Evolutionary conservation across 2,797 vertebrate genomes (phyloP).

Genomic region (Mico argentatus): DNA sequence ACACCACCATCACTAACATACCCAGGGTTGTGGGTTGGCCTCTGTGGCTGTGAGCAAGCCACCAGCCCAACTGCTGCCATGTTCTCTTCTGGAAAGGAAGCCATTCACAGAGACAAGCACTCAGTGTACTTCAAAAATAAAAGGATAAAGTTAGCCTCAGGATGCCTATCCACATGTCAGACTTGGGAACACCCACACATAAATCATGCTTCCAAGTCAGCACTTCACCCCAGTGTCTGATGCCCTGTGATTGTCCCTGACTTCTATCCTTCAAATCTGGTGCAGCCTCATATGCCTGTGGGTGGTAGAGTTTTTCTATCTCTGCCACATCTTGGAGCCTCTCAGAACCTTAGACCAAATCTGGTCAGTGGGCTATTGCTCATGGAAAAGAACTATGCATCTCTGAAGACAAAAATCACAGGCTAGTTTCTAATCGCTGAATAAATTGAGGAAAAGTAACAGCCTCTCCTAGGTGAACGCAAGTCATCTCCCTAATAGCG

Average conservation of each 20-base stretch:
- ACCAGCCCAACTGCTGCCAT: background rate
- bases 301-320: background rate
- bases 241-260: background rate
- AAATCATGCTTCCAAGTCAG: background rate
- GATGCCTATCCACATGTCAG: background rate
- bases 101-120: background rate
- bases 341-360: background rate
- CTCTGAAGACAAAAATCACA: constrained; percentile 15
- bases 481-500: background rate
- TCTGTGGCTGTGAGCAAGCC: background rate
- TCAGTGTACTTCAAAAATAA: background rate
- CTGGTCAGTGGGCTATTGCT: background rate
- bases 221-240: background rate
- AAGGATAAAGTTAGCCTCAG: background rate
- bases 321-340: background rate
- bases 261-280: background rate
- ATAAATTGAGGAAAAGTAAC: background rate
- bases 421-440: constrained; percentile 6
- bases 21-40: background rate
- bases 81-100: constrained; percentile 38
- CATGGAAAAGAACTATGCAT: background rate
- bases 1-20: background rate
- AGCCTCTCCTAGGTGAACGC: background rate
- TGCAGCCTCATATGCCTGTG: background rate
- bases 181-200: background rate